Evolutionary conservation across 2,888 invertebrate species (phyloP).

Genomic region (Leucophenga montana): DNA sequence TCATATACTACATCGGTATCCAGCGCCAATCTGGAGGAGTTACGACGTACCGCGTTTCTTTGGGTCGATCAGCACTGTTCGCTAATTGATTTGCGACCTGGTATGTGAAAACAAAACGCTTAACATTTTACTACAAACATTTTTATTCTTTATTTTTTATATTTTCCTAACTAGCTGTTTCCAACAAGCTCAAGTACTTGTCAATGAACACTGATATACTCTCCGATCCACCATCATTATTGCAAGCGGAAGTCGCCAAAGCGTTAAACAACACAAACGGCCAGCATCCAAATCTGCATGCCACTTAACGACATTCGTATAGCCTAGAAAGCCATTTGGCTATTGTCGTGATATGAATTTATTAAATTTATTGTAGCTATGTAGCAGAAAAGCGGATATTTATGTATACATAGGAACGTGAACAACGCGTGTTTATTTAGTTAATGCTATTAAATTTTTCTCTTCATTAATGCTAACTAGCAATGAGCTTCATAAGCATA

Average conservation of each 20-base stretch:
- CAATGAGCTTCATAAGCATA: neutral
- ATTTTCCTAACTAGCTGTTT: slow-evolving; percentile 80
- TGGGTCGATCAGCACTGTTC: slow-evolving; percentile 99
- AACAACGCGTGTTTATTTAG: neutral
- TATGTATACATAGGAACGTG: neutral
- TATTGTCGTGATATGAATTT: slow-evolving; percentile 61
- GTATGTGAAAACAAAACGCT: slow-evolving; percentile 74
- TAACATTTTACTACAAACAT: neutral
- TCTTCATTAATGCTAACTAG: neutral
- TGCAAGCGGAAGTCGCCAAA: slow-evolving; percentile 91
- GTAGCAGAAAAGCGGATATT: neutral
- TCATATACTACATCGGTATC: slow-evolving; percentile 95
- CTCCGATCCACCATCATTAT: slow-evolving; percentile 85
- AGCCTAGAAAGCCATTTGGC: neutral
- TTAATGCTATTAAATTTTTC: slow-evolving; percentile 5
- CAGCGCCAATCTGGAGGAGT: slow-evolving; percentile 90
- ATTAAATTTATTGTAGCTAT: slow-evolving; percentile 34
- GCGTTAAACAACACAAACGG: slow-evolving; percentile 76
- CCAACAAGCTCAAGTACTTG: slow-evolving; percentile 90
- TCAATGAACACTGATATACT: slow-evolving; percentile 95
- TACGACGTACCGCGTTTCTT: slow-evolving; percentile 90
- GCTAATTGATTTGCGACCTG: slow-evolving; percentile 92
- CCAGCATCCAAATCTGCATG: slow-evolving; percentile 71
- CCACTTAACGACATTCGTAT: slow-evolving; percentile 54
- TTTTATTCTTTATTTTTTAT: neutral